These are phyloP conservation scores for Drosophila anomelani DNA, from an alignment of 2,888 invertebrate species.

Conservation along the genomic window DNA sequence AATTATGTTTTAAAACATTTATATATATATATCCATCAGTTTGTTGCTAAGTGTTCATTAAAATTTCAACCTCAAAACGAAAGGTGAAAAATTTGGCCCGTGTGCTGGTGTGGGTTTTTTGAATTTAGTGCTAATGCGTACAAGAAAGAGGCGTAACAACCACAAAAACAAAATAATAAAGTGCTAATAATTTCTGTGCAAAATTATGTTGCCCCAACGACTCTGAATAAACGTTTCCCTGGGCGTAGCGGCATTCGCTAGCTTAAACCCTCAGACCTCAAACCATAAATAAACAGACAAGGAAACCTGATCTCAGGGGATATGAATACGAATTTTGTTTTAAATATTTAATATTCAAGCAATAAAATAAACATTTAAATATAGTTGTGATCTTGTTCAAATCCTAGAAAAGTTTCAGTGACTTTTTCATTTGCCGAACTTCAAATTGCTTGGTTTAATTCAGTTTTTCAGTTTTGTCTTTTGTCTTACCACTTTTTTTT, in stretches of 20 bases:
- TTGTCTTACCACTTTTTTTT: slow-evolving; percentile 8
- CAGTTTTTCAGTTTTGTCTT: background rate
- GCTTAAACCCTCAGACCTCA: slow-evolving; percentile 14
- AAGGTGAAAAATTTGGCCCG: slow-evolving; percentile 15
- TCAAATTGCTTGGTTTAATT: slow-evolving; percentile 3
- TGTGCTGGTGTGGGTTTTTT: slow-evolving; percentile 15
- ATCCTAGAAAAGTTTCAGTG: background rate
- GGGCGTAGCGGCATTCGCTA: slow-evolving; percentile 15
- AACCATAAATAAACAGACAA: slow-evolving; percentile 11
- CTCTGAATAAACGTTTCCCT: slow-evolving; percentile 22
- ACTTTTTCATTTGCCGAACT: background rate
- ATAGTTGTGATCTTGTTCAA: background rate
- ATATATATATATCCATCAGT: background rate
- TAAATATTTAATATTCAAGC: background rate
- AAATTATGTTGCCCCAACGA: slow-evolving; percentile 54
- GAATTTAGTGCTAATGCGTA: slow-evolving; percentile 76
- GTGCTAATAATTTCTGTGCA: slow-evolving; percentile 73
- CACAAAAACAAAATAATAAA: slow-evolving; percentile 74
- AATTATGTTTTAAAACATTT: background rate
- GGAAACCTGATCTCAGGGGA: slow-evolving; percentile 9
- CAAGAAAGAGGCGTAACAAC: slow-evolving; percentile 73
- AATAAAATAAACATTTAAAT: background rate
- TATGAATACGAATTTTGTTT: background rate
- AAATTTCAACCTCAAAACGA: slow-evolving; percentile 7
- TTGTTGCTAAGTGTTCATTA: background rate